phyloP scores from a whole-genome alignment of 2,113 vertebrate species.

The Phylloscopus whistleri region DNA sequence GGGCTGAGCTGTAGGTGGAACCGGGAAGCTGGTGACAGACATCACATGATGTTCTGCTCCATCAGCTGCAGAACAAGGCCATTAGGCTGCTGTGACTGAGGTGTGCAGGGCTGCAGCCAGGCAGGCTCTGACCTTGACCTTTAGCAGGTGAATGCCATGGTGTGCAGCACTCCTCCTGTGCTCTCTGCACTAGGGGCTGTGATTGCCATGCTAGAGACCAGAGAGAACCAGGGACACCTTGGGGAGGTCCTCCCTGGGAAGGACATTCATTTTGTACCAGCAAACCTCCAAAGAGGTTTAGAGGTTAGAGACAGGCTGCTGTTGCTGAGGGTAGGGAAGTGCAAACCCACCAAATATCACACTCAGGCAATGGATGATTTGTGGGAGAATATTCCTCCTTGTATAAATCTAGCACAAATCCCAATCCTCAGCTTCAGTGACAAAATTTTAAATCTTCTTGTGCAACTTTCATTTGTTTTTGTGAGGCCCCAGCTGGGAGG shows the following conservation, averaged over 20 bases:
- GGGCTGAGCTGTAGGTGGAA: background rate
- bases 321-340: background rate
- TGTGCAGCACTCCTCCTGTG: background rate
- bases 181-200: background rate
- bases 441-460: background rate
- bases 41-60: slow-evolving; percentile 54
- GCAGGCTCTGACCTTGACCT: slow-evolving; percentile 36
- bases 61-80: background rate
- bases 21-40: background rate
- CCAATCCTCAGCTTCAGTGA: background rate
- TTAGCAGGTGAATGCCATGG: background rate
- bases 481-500: background rate
- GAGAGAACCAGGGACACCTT: background rate
- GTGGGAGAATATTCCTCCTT: background rate
- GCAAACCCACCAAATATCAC: background rate
- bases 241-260: background rate
- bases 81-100: slow-evolving; percentile 7
- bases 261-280: background rate
- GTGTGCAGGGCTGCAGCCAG: background rate
- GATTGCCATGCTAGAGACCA: background rate
- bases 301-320: background rate
- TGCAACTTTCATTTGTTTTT: background rate
- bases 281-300: background rate
- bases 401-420: background rate
- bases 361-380: background rate